phyloP scores from a whole-genome alignment of 2,113 vertebrate species.

The Pedetes capensis region DNA sequence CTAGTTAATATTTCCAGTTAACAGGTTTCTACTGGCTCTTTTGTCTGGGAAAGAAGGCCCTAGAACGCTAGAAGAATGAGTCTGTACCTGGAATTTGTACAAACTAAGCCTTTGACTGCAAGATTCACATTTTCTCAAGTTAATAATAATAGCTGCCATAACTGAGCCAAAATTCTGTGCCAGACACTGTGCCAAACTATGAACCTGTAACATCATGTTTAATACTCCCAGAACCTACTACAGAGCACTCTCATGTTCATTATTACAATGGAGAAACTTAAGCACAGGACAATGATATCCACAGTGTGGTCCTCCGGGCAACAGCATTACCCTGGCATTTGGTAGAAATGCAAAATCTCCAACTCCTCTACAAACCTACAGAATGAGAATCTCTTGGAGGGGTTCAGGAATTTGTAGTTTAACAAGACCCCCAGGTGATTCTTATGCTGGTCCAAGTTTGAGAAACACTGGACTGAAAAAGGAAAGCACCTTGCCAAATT shows the following conservation, averaged over 20 bases:
- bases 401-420: background rate
- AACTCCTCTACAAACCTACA: background rate
- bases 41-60: slow-evolving; percentile 30
- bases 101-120: background rate
- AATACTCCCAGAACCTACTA: background rate
- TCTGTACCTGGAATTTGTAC: background rate
- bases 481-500: background rate
- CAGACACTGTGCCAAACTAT: background rate
- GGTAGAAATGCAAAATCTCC: background rate
- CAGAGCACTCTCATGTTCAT: background rate
- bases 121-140: slow-evolving; percentile 9
- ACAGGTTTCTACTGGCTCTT: slow-evolving; percentile 47
- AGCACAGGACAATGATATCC: background rate
- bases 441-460: background rate
- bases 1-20: slow-evolving; percentile 58
- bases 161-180: background rate
- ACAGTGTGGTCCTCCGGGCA: background rate
- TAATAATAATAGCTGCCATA: slow-evolving; percentile 1
- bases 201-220: background rate
- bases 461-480: background rate
- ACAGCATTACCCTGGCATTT: background rate
- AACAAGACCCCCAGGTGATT: background rate
- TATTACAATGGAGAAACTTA: background rate
- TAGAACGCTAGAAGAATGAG: background rate
- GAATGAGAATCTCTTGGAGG: background rate